These are phyloP conservation scores for Salticus scenicus DNA, from an alignment of 2,888 invertebrate species.

Conservation along the genomic window DNA sequence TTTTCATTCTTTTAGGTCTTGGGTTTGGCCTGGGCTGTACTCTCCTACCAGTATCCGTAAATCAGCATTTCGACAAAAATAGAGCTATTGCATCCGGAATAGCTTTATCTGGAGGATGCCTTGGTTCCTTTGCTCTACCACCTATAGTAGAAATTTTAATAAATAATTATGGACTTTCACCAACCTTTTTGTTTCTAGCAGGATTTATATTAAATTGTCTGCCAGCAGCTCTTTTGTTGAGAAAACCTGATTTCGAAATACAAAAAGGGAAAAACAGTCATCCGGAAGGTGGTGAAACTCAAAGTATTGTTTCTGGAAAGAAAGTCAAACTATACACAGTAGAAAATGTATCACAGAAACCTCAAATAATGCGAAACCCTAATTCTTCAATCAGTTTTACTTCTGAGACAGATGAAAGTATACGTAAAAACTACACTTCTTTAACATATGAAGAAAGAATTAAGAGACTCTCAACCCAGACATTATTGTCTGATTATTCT, in stretches of 20 bases:
- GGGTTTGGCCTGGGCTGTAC: conserved; percentile 70
- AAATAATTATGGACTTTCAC: conserved; percentile 57
- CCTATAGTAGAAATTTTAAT: conserved; percentile 60
- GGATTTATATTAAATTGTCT: conserved; percentile 64
- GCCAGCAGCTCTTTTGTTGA: conserved; percentile 49
- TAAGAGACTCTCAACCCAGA: conserved; percentile 28
- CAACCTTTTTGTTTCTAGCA: conserved; percentile 63
- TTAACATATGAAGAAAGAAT: conserved; percentile 27
- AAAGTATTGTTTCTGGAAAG: conserved; percentile 28
- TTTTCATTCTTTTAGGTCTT: conserved; percentile 60
- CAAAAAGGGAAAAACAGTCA: background rate
- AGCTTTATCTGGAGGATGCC: conserved; percentile 70
- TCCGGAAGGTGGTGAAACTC: background rate
- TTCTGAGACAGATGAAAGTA: background rate
- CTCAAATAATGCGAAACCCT: background rate
- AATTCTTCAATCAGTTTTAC: background rate
- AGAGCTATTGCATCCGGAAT: conserved; percentile 70
- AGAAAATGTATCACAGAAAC: conserved; percentile 18
- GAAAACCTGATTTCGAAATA: conserved; percentile 25
- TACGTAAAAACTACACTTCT: background rate
- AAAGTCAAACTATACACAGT: conserved; percentile 40
- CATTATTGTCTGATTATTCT: conserved; percentile 20
- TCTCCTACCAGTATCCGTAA: conserved; percentile 67
- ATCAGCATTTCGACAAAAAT: conserved; percentile 71
- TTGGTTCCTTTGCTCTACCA: conserved; percentile 71